These are phyloP conservation scores for Atractosteus spatula DNA, from an alignment of 2,113 vertebrate genomes.

Conservation along the genomic window DNA sequence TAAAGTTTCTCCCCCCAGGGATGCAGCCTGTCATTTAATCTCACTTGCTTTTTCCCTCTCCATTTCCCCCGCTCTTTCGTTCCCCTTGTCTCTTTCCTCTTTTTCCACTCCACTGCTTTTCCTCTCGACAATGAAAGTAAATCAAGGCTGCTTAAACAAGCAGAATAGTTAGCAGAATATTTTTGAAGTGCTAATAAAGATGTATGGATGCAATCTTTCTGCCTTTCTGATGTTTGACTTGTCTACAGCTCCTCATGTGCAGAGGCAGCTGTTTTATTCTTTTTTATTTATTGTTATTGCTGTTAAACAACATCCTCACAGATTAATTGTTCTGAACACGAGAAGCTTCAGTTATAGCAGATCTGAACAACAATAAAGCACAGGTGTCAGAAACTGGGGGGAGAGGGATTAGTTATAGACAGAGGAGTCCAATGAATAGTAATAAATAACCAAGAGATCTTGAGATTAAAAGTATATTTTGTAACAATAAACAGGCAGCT, in stretches of 20 bases:
- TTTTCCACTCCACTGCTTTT: background rate
- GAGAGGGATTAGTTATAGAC: slow-evolving; percentile 47
- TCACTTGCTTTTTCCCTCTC: slow-evolving; percentile 37
- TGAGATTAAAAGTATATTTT: background rate
- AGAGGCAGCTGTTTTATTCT: background rate
- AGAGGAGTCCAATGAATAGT: slow-evolving; percentile 41
- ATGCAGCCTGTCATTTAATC: slow-evolving; percentile 43
- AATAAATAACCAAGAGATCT: background rate
- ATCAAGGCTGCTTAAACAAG: slow-evolving; percentile 32
- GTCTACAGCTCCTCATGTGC: background rate
- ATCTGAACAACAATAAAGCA: slow-evolving; percentile 11
- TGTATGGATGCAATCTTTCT: slow-evolving; percentile 35
- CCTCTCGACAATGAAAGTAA: slow-evolving; percentile 27
- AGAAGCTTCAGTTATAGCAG: background rate
- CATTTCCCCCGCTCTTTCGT: slow-evolving; percentile 39
- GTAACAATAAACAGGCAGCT: slow-evolving; percentile 27
- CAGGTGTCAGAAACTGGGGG: slow-evolving; percentile 33
- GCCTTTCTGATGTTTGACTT: slow-evolving; percentile 29
- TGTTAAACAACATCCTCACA: background rate
- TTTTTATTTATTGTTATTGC: background rate
- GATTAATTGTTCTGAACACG: background rate
- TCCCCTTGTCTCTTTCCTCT: slow-evolving; percentile 23
- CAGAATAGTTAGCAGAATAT: slow-evolving; percentile 45
- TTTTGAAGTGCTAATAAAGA: slow-evolving; percentile 36
- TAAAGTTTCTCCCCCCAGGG: slow-evolving; percentile 39